These are phyloP conservation scores for Alligator mississippiensis DNA, from an alignment of 2,113 vertebrate genomes.

Conservation along the genomic window DNA sequence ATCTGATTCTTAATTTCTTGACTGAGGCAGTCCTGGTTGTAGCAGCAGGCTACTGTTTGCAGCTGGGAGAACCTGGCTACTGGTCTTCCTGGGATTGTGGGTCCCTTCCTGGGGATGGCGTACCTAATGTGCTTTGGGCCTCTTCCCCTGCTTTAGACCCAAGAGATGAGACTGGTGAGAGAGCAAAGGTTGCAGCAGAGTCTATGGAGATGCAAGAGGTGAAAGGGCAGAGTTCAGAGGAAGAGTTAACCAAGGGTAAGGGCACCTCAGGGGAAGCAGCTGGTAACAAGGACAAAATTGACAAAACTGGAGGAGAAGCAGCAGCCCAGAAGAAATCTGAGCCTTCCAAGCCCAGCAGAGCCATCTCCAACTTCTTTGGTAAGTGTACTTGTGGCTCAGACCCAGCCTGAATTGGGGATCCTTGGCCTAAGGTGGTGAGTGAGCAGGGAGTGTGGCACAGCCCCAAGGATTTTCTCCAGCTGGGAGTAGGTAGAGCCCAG, in stretches of 20 bases:
- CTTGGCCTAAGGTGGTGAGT: no score
- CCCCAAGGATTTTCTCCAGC: no score
- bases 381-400: constrained; percentile 18
- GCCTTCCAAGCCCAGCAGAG: constrained; percentile 59
- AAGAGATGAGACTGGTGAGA: neutral
- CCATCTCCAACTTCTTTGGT: constrained; percentile 89
- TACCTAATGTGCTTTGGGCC: neutral
- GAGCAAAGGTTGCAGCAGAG: neutral
- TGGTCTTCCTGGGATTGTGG: neutral
- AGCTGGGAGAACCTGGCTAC: no score
- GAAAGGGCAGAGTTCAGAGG: neutral
- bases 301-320: constrained; percentile 8
- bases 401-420: no score
- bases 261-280: neutral
- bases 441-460: no score
- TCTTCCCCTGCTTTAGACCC: neutral
- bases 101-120: neutral
- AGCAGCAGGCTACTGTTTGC: no score
- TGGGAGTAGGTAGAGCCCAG: no score
- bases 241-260: neutral
- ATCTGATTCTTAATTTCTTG: no score
- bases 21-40: no score
- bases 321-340: constrained; percentile 24
- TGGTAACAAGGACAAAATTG: neutral
- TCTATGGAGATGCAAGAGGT: neutral